Conservation (phyloP, 2,888 invertebrate species). For the Cylloceria caligata region DNA sequence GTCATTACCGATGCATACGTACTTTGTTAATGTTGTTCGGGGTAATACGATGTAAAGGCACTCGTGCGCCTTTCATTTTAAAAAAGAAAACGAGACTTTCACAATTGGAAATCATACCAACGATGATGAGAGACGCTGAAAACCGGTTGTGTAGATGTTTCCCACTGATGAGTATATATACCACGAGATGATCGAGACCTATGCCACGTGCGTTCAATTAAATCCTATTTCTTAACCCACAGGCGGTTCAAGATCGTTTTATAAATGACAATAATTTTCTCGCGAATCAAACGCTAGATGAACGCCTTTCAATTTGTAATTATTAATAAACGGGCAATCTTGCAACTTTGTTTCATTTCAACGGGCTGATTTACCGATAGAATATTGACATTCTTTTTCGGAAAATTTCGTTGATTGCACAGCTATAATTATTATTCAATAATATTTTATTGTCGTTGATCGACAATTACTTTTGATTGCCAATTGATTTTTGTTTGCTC, state of each 20-base stretch:
- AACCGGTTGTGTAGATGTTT: slow-evolving; percentile 68
- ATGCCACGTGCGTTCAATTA: slow-evolving; percentile 10
- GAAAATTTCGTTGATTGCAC: background rate
- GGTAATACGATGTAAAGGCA: too few species aligned
- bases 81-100: slow-evolving; percentile 64
- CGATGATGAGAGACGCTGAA: slow-evolving; percentile 51
- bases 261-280: slow-evolving; percentile 34
- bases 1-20: slow-evolving; percentile 32
- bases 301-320: slow-evolving; percentile 16
- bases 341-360: background rate
- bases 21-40: slow-evolving; percentile 53
- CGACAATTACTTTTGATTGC: background rate
- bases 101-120: slow-evolving; percentile 69
- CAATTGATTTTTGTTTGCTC: background rate
- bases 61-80: slow-evolving; percentile 12
- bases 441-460: background rate
- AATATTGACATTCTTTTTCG: background rate
- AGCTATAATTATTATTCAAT: slow-evolving; percentile 5
- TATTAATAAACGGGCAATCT: slow-evolving; percentile 20
- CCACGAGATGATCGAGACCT: slow-evolving; percentile 49
- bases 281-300: slow-evolving; percentile 20
- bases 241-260: slow-evolving; percentile 47
- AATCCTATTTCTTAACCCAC: slow-evolving; percentile 1
- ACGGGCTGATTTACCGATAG: background rate
- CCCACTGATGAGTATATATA: slow-evolving; percentile 51